A percentile compares a stretch with the other conserved stretches of the same genome.
phyloP scores from a whole-genome alignment of 1,140 invertebrate genomes.

The Ceratina japonica region DNA sequence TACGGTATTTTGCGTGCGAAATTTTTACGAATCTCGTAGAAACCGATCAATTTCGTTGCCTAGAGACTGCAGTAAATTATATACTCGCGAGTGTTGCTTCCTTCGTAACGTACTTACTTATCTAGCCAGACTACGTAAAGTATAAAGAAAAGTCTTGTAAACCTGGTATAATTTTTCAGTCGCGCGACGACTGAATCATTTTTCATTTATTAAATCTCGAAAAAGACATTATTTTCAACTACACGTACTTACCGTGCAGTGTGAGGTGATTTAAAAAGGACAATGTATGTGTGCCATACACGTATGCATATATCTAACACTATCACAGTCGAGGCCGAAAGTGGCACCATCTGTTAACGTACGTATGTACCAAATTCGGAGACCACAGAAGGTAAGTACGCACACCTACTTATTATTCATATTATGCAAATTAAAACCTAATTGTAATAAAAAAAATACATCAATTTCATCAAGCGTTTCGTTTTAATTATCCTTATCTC shows the following conservation, averaged over 20 bases:
- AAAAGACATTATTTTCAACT: too few species aligned
- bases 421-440: background rate
- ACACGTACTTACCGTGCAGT: slow-evolving; percentile 12
- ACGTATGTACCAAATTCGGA: background rate
- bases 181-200: background rate
- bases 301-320: background rate
- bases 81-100: background rate
- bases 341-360: slow-evolving; percentile 25
- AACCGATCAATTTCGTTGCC: slow-evolving; percentile 73
- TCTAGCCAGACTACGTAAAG: background rate
- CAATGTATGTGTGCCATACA: background rate
- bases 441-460: too few species aligned
- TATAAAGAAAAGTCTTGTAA: background rate
- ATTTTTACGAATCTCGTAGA: background rate
- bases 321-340: background rate
- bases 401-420: background rate
- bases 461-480: too few species aligned
- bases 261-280: background rate
- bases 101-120: background rate
- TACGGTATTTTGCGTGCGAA: background rate
- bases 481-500: too few species aligned
- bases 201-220: background rate
- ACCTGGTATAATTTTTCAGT: background rate
- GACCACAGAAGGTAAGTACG: too few species aligned
- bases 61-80: slow-evolving; percentile 68